Percentiles rank a stretch among this genome's conserved stretches.
Evolutionary conservation across 2,113 vertebrate genomes (phyloP).

Genomic region (Castor canadensis): DNA sequence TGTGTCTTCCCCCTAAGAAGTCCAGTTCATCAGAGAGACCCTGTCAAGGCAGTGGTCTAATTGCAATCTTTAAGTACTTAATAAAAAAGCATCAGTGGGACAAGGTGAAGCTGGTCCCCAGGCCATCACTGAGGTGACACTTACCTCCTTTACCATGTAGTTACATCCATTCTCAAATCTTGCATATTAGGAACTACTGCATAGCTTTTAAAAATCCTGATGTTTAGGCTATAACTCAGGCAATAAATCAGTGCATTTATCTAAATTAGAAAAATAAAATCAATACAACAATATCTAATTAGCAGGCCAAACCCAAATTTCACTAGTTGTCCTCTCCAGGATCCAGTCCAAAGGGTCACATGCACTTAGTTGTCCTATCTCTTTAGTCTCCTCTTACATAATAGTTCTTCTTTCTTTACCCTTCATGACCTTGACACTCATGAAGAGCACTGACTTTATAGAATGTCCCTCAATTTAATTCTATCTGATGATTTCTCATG

Average conservation of each 20-base stretch:
- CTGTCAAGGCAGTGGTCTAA: background rate
- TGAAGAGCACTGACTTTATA: background rate
- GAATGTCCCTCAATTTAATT: background rate
- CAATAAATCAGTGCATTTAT: background rate
- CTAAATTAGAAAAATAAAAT: slow-evolving; percentile 12
- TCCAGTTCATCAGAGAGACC: background rate
- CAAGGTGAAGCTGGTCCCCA: background rate
- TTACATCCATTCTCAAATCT: background rate
- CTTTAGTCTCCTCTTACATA: background rate
- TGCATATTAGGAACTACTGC: background rate
- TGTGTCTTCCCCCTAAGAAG: background rate
- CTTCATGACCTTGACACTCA: background rate
- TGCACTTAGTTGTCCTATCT: background rate
- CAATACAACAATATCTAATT: background rate
- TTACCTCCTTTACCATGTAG: background rate
- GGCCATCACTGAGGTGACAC: background rate
- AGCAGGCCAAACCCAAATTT: background rate
- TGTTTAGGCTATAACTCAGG: background rate
- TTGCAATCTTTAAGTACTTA: background rate
- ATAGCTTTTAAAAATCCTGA: background rate
- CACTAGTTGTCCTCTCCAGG: background rate
- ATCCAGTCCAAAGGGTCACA: background rate
- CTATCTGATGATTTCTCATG: background rate
- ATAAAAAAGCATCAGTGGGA: background rate
- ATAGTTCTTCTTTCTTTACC: background rate